Evolutionary conservation across 2,888 invertebrate genomes (phyloP).

Genomic region (Monoplex corrugatus): DNA sequence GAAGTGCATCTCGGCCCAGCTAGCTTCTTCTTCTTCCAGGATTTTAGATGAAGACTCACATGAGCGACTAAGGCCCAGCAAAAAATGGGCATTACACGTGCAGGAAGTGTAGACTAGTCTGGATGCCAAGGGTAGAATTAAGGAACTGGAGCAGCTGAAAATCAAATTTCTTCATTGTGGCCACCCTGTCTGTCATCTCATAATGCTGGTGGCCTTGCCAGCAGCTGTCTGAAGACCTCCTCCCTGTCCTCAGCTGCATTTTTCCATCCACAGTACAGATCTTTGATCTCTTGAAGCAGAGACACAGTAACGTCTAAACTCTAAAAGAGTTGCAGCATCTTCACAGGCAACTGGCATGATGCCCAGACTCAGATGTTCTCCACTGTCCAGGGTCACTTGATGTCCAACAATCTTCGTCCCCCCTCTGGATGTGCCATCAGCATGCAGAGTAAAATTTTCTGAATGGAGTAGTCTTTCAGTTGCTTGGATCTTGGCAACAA

Average conservation of each 20-base stretch:
- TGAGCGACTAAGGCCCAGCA: background rate
- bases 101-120: conserved; percentile 4
- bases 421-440: conserved; percentile 31
- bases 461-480: background rate
- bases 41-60: background rate
- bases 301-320: conserved; percentile 2
- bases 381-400: conserved; percentile 37
- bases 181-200: conserved; percentile 21
- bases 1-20: background rate
- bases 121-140: background rate
- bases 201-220: background rate
- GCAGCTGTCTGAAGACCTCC: background rate
- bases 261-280: conserved; percentile 10
- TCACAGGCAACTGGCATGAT: conserved; percentile 27
- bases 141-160: background rate
- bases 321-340: conserved; percentile 37
- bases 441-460: background rate
- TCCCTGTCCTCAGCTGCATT: background rate
- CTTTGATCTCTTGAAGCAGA: conserved; percentile 10
- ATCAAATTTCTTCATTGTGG: conserved; percentile 42
- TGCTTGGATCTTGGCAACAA: conserved; percentile 2
- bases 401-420: conserved; percentile 28
- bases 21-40: too few relatives aligned
- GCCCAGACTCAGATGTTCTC: conserved; percentile 38
- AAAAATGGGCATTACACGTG: conserved; percentile 26